Evolutionary conservation across 2,888 invertebrate genomes (phyloP), one percentile per base, ranked within the genome.

Genomic region (Drosophila parthenogenetica): DNA sequence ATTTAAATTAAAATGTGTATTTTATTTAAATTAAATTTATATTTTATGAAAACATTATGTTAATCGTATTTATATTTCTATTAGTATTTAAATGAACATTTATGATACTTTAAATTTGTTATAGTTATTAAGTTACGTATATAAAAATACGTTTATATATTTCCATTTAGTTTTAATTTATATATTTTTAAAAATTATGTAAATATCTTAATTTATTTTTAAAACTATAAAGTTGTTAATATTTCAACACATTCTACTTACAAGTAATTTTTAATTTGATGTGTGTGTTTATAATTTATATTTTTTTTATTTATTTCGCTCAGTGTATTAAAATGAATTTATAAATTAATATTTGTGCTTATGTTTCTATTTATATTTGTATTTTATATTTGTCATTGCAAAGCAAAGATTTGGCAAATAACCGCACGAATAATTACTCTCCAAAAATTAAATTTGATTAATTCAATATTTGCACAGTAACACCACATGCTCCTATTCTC

Each of bases 401-500:
- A 13, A 8, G 25, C 22, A 53, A 53, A 13, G 40, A 17, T 63
- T 58, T n/a, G 55, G 59, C 37, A 55, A 62, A 64, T 67, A 69
- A 66, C 67, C 58, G 51, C 78, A 84, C 69, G 67, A 78, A 77
- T 81, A 83, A 82, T 83, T 87, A 83, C 62, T 60, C 64, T 72
- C 32, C 50, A 63, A 69, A 73, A 87, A 73, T 73, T 51, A 79
- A 76, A 81, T 79, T 85, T 84, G 85, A 85, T 82, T 85, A 81
- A 81, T 85, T 85, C 67, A 87, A 83, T 85, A 83, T 83, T 87
- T 87, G 42, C 69, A 65, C 29, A 29, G 29, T 49, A 68, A 39
- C 43, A 54, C 22, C 17, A 3, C 11, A 5, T 29, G 5, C 25
- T 19, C 17, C n/a, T 43, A 14, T n/a, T 51, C 57, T 37, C 2